phyloP scores from a whole-genome alignment of 2,113 vertebrate genomes.

The Chlorocebus sabaeus region DNA sequence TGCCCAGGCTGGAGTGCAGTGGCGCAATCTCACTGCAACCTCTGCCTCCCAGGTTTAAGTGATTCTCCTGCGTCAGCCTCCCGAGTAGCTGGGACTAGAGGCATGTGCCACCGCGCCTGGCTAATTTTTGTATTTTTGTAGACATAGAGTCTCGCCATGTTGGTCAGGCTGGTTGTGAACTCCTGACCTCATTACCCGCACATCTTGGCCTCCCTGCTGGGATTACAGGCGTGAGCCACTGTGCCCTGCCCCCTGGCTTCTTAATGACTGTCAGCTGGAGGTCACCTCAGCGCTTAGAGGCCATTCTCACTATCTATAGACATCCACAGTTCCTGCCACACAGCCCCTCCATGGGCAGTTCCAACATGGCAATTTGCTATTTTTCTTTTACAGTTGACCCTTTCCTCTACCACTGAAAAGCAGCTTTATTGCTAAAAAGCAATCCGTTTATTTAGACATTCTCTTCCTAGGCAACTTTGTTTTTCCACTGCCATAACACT shows the following conservation, averaged over 20 bases:
- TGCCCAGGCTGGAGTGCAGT: too few relatives aligned
- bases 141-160: too few relatives aligned
- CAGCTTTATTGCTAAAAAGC: slow-evolving; percentile 38
- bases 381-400: background rate
- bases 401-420: background rate
- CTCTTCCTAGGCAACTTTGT: slow-evolving; percentile 86
- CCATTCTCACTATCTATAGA: background rate
- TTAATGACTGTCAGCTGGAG: background rate
- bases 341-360: background rate
- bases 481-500: slow-evolving; percentile 92
- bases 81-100: too few relatives aligned
- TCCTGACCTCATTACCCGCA: too few relatives aligned
- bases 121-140: too few relatives aligned
- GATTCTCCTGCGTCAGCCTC: too few relatives aligned
- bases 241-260: background rate
- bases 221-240: too few relatives aligned
- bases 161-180: too few relatives aligned
- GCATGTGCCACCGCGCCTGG: fast-evolving
- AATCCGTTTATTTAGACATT: slow-evolving; percentile 77
- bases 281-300: background rate
- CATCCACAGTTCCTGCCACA: background rate
- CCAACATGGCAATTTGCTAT: background rate
- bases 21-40: too few relatives aligned
- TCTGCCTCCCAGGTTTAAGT: too few relatives aligned
- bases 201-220: too few relatives aligned